Evolutionary conservation across 2,888 invertebrate genomes (phyloP), one percentile per base, ranked within the genome.

Genomic region (Caenorhabditis uteleia): DNA sequence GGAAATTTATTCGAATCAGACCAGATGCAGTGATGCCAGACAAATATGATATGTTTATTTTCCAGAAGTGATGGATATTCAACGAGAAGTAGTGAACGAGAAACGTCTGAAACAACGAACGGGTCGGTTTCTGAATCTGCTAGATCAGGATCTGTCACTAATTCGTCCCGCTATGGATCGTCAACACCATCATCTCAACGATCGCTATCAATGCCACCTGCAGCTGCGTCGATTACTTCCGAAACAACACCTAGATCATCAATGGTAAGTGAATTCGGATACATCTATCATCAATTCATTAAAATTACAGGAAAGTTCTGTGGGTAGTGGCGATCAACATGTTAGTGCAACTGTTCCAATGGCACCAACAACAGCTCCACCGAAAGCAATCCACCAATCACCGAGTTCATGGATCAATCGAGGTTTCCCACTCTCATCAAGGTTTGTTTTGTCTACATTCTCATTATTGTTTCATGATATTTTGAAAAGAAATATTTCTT

Each of bases 341-440:
- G 66, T 71, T 18, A 57, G 64, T 21, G 66, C 62, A n/a, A 70
- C 68, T 1, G 62, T 73, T 10, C 66, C 70, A 0, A 46, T 68
- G 27, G 47, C 43, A 14, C 55, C 61, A 3, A 18, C 44, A 6
- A 39, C 59, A 1, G 64, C 59, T 3, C 65, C 64, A 29, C 65
- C 70, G 36, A 56, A 67, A 54, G 64, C 67, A 0, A 53, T 68
- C 3, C 66, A 72, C 43, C 72, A 72, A 26, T 44, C 51, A 20
- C 66, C 73, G 20, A 70, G 54, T 23, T 68, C 68, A 12, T 73
- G 73, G 73, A 73, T 73, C 26, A 73, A 73, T 48, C 27, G 73
- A 34, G 70, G 70, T 14, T 62, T 73, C 20, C 73, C 68, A n/a
- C 40, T 73, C 1, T 44, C 61, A 6, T 59, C 72, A 6, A 60